Evolutionary conservation across 2,797 vertebrate genomes (phyloP).

Genomic region (Sphenodon punctatus): DNA sequence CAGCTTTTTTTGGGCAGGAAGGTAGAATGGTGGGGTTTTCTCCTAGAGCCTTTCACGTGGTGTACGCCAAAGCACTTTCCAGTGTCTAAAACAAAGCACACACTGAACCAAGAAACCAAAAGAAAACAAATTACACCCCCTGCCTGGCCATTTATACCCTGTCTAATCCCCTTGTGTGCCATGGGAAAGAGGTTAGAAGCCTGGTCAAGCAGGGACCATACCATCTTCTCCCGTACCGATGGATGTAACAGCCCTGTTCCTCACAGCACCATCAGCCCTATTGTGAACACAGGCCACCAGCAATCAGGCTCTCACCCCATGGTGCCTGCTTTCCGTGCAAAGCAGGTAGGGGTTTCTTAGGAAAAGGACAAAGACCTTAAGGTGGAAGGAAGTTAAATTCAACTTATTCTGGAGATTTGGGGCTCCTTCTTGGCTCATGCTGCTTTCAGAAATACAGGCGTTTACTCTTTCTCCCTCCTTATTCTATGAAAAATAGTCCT

Average conservation of each 20-base stretch:
- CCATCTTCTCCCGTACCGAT: not conserved
- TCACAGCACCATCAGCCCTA: not conserved
- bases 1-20: too few species aligned
- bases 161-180: fast-evolving
- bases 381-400: too few species aligned
- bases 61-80: not conserved
- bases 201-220: not conserved
- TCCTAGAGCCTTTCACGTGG: not conserved
- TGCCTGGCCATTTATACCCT: not conserved
- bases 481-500: not conserved
- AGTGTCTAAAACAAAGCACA: not conserved
- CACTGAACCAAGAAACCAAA: fast-evolving
- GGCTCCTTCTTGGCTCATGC: not conserved
- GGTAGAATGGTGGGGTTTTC: too few species aligned
- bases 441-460: not conserved
- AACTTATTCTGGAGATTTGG: not conserved
- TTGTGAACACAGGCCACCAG: fast-evolving
- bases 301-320: too few species aligned
- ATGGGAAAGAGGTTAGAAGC: not conserved
- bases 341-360: too few species aligned
- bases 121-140: not conserved
- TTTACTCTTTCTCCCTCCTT: not conserved
- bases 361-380: too few species aligned
- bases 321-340: too few species aligned
- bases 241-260: not conserved